Evolutionary conservation across 2,113 vertebrate genomes (phyloP).

Genomic region (Talpa occidentalis): DNA sequence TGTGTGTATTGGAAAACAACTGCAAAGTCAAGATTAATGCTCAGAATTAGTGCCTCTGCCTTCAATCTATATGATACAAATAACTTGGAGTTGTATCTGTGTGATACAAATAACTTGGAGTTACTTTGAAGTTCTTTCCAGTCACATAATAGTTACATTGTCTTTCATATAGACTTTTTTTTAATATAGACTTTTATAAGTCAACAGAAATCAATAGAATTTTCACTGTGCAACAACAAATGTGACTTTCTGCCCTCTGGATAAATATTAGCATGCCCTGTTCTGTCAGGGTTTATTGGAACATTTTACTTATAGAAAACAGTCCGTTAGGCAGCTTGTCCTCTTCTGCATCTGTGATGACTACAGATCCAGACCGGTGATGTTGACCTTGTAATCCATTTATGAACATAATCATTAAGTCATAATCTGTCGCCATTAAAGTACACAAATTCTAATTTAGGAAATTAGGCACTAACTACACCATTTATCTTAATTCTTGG

Average conservation of each 20-base stretch:
- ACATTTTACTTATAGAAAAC: slow-evolving; percentile 69
- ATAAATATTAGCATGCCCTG: slow-evolving; percentile 77
- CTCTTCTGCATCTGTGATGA: slow-evolving; percentile 40
- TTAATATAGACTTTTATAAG: slow-evolving; percentile 61
- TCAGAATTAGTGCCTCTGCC: background rate
- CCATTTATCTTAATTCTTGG: slow-evolving; percentile 45
- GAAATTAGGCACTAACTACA: slow-evolving; percentile 46
- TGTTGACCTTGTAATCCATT: slow-evolving; percentile 58
- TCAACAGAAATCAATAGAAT: slow-evolving; percentile 66
- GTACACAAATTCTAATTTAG: slow-evolving; percentile 61
- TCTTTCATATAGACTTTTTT: slow-evolving; percentile 61
- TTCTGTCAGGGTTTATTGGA: slow-evolving; percentile 62
- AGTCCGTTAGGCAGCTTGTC: background rate
- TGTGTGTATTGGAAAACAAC: background rate
- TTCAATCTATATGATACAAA: background rate
- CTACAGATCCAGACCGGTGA: background rate
- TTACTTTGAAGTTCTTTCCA: slow-evolving; percentile 46
- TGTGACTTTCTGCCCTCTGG: slow-evolving; percentile 76
- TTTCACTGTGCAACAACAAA: slow-evolving; percentile 63
- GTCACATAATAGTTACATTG: slow-evolving; percentile 55
- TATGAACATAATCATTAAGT: slow-evolving; percentile 50
- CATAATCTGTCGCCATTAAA: slow-evolving; percentile 44
- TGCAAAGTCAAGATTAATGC: background rate
- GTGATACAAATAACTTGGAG: background rate
- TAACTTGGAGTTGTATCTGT: background rate